Conservation (phyloP, 2,888 invertebrate species). For the Chloromyia formosa region DNA sequence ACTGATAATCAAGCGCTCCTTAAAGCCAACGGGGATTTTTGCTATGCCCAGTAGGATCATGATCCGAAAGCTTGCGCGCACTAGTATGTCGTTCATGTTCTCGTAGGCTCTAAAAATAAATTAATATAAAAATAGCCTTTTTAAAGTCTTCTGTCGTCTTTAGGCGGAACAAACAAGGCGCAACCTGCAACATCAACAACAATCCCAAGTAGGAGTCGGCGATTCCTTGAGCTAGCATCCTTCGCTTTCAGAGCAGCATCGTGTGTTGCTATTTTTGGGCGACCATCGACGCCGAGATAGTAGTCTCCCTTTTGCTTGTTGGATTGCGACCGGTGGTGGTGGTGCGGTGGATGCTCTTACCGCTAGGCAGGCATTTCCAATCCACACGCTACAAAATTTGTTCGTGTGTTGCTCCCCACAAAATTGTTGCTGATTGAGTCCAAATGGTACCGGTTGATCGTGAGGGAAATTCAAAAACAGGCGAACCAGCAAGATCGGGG, state of each 20-base stretch:
- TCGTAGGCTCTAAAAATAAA: slow-evolving; percentile 43
- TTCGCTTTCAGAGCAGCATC: slow-evolving; percentile 22
- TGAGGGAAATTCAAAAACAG: no score
- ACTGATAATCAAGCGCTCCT: neutral
- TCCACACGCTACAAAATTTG: no score
- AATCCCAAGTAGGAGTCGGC: neutral
- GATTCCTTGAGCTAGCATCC: slow-evolving; percentile 38
- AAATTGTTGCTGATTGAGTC: no score
- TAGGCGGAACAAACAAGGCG: neutral
- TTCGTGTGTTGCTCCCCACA: no score
- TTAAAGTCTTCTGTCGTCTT: slow-evolving; percentile 23
- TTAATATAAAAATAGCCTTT: slow-evolving; percentile 41
- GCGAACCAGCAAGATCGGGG: no score
- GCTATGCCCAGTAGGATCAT: neutral
- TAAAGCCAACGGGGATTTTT: neutral
- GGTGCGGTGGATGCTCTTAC: no score
- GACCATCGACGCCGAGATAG: neutral
- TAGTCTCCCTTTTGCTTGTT: slow-evolving; percentile 15
- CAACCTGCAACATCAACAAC: slow-evolving; percentile 14
- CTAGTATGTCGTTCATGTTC: neutral
- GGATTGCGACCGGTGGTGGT: no score
- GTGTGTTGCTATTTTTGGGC: slow-evolving; percentile 37
- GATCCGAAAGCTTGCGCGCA: neutral
- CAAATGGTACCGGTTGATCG: no score
- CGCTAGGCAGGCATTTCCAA: no score